Base-by-base conservation (phyloP, 92 coral and sea anemone genomes). In the Nematostella vectensis region DNA sequence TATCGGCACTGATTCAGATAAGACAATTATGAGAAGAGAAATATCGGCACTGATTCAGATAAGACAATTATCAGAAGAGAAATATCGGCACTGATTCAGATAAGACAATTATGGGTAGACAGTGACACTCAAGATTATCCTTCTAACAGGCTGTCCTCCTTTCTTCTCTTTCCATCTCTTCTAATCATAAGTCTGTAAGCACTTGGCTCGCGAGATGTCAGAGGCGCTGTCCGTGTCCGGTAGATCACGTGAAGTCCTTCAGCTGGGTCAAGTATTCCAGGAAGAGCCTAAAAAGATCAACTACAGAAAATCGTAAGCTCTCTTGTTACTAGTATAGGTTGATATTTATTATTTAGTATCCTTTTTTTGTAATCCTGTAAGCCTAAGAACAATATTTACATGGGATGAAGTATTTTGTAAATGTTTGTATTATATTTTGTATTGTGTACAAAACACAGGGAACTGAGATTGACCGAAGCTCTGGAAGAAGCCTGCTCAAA, bases 161-260 rank as follows among this genome's bases (percentile, higher is more conserved):
- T n/a, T n/a, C n/a, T n/a, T n/a, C n/a, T n/a, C n/a, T n/a, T n/a
- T n/a, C n/a, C n/a, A n/a, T n/a, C n/a, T n/a, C n/a, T n/a, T n/a
- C n/a, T n/a, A n/a, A n/a, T n/a, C n/a, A n/a, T n/a, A n/a, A 89
- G 97, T 89, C 18, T 89, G 97, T 48, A 89, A 89, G 62, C 95
- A 89, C 62, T 65, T 87, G 51, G 87, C 74, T 25, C 66, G 67
- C 39, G 97, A 85, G 63, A 50, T 89, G 33, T 50, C 74, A 43
- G 87, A 85, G 55, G 95, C 77, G 48, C 87, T 89, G 24, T 78
- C 75, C 3, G 51, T 69, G 47, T 75, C 97, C 50, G 89, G 76
- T 11, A 89, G 77, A 58, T 80, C 87, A 25, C 50, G 59, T 15
- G 97, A 89, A 54, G 82, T 89, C 8, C 74, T 89, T 31, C 63